A percentile compares a stretch with the other conserved stretches of the same genome.
Conservation (phyloP, 2,888 invertebrate genomes). For the Cylindroiulus punctatus region DNA sequence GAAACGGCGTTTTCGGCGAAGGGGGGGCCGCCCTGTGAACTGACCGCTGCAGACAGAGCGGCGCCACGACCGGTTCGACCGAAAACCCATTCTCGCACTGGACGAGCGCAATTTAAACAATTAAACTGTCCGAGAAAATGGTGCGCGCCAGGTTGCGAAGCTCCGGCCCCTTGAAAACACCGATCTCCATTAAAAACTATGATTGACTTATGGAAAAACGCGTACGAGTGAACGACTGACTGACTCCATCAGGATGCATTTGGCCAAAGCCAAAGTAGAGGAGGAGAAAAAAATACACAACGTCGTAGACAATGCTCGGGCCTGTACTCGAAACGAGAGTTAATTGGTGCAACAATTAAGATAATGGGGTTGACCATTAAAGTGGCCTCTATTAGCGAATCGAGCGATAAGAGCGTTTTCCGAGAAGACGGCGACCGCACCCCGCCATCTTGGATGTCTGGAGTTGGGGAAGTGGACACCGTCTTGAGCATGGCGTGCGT, state of each 20-base stretch:
- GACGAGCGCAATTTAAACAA: slow-evolving; percentile 54
- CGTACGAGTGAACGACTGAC: slow-evolving; percentile 32
- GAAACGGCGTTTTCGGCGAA: slow-evolving; percentile 39
- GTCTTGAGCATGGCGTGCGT: neutral
- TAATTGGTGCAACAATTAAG: slow-evolving; percentile 32
- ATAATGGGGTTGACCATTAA: slow-evolving; percentile 26
- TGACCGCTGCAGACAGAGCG: slow-evolving; percentile 37
- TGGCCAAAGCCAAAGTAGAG: neutral
- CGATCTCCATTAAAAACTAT: slow-evolving; percentile 32
- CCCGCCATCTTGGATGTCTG: neutral
- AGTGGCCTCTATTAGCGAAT: slow-evolving; percentile 19
- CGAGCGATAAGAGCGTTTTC: neutral
- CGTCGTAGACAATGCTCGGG: neutral
- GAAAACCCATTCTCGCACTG: slow-evolving; percentile 5
- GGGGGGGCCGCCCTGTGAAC: slow-evolving; percentile 4
- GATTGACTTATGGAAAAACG: slow-evolving; percentile 26
- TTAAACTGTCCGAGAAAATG: slow-evolving; percentile 53
- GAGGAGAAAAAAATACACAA: neutral
- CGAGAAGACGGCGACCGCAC: slow-evolving; percentile 9
- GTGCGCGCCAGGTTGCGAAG: neutral
- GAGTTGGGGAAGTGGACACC: neutral
- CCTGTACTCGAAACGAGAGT: slow-evolving; percentile 21
- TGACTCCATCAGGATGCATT: slow-evolving; percentile 22
- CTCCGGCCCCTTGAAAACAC: slow-evolving; percentile 32
- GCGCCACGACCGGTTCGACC: slow-evolving; percentile 41